These are phyloP conservation scores for Heliconius melpomene DNA, from an alignment of 1,140 invertebrate genomes.

Conservation along the genomic window DNA sequence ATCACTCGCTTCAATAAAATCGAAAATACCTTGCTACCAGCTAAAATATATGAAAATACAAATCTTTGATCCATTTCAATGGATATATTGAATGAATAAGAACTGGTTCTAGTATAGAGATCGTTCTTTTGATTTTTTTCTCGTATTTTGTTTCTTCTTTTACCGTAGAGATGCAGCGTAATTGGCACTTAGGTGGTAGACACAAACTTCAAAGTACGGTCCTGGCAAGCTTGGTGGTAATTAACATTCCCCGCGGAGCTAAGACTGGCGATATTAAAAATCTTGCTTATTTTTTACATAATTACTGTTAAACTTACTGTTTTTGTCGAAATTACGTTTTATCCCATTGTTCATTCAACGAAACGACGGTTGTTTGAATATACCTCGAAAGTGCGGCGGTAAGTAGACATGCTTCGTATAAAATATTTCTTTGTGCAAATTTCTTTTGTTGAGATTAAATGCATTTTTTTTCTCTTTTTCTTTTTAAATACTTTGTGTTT, in stretches of 20 bases:
- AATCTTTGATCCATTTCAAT: constrained; percentile 8
- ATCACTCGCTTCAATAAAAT: neutral
- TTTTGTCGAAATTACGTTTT: constrained; percentile 9
- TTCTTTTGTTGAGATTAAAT: neutral
- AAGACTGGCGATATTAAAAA: constrained; percentile 20
- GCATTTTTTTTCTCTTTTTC: neutral
- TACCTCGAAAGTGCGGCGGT: neutral
- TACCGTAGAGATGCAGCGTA: constrained; percentile 25
- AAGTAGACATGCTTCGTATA: neutral
- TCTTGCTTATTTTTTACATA: constrained; percentile 21
- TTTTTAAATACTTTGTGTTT: neutral
- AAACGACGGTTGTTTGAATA: neutral
- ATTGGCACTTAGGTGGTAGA: constrained; percentile 27
- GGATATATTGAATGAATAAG: constrained; percentile 20
- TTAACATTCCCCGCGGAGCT: constrained; percentile 22
- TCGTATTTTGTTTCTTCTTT: constrained; percentile 13
- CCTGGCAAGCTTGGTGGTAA: constrained; percentile 20
- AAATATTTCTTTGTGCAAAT: constrained; percentile 6
- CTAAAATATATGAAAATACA: neutral
- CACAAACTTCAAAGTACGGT: constrained; percentile 26
- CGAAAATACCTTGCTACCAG: neutral
- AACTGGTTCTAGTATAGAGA: constrained; percentile 26
- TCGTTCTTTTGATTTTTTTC: constrained; percentile 19
- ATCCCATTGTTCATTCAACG: constrained; percentile 7
- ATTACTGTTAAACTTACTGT: constrained; percentile 11